These are phyloP conservation scores for Patella pellucida DNA, from an alignment of 2,888 invertebrate species.

Conservation along the genomic window DNA sequence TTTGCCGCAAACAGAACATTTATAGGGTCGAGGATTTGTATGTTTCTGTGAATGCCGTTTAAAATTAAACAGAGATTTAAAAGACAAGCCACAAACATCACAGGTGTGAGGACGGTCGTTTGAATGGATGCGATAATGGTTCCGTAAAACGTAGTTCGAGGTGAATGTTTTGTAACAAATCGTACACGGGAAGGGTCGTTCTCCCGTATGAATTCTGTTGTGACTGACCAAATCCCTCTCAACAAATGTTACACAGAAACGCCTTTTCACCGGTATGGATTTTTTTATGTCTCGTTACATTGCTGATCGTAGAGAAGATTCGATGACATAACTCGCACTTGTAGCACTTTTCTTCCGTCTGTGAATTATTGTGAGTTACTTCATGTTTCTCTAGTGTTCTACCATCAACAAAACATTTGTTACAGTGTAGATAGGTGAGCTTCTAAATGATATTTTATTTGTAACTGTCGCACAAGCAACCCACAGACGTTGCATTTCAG, in stretches of 20 bases:
- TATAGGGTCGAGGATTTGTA: conserved; percentile 13
- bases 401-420: too few species aligned
- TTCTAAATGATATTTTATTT: too few species aligned
- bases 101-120: conserved; percentile 2
- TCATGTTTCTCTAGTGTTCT: too few species aligned
- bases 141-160: conserved; percentile 12
- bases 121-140: conserved; percentile 18
- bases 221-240: conserved; percentile 20
- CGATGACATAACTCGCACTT: conserved; percentile 13
- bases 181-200: conserved; percentile 13
- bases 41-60: conserved; percentile 20
- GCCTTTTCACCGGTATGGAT: conserved; percentile 12
- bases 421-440: too few species aligned
- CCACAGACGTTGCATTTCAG: too few species aligned
- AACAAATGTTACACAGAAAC: conserved; percentile 18
- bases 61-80: conserved; percentile 1
- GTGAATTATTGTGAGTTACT: conserved; percentile 12
- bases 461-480: too few species aligned
- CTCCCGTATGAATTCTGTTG: conserved; percentile 18
- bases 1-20: conserved; percentile 15
- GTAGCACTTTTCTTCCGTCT: conserved; percentile 7
- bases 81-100: conserved; percentile 16
- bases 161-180: conserved; percentile 17
- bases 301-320: conserved; percentile 14
- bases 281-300: conserved; percentile 12